Conservation (phyloP, 2,888 invertebrate genomes). For the Cantharis nigra region DNA sequence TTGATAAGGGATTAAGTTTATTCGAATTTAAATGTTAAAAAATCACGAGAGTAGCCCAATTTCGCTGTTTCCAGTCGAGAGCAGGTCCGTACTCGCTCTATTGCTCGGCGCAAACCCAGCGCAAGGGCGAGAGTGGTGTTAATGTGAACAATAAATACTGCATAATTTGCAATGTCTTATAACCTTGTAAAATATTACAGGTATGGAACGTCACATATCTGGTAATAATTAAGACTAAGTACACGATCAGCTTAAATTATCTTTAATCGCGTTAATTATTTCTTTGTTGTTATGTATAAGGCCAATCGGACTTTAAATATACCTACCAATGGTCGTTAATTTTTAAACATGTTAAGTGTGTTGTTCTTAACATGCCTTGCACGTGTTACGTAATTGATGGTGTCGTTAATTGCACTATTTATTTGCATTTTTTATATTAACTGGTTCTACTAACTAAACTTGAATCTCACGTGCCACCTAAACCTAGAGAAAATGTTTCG, state of each 20-base stretch:
- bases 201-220: slow-evolving; percentile 22
- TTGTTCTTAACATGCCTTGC: slow-evolving; percentile 7
- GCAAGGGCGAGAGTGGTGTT: neutral
- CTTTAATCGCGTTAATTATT: slow-evolving; percentile 35
- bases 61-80: neutral
- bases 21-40: neutral
- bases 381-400: slow-evolving; percentile 28
- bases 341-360: slow-evolving; percentile 25
- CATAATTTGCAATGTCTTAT: neutral
- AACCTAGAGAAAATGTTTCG: neutral
- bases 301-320: slow-evolving; percentile 19
- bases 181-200: slow-evolving; percentile 21
- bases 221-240: slow-evolving; percentile 20
- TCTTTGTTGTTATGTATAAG: slow-evolving; percentile 30
- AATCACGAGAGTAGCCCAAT: neutral
- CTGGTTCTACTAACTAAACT: neutral
- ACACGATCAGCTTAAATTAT: slow-evolving; percentile 33
- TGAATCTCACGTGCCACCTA: neutral
- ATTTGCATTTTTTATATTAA: neutral
- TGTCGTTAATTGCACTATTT: neutral
- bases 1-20: neutral
- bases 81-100: neutral
- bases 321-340: slow-evolving; percentile 15
- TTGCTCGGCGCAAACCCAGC: neutral
- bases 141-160: neutral